Evolutionary conservation across 2,113 vertebrate species (phyloP), one percentile per base, ranked within the genome.

Genomic region (Mobula hypostoma): DNA sequence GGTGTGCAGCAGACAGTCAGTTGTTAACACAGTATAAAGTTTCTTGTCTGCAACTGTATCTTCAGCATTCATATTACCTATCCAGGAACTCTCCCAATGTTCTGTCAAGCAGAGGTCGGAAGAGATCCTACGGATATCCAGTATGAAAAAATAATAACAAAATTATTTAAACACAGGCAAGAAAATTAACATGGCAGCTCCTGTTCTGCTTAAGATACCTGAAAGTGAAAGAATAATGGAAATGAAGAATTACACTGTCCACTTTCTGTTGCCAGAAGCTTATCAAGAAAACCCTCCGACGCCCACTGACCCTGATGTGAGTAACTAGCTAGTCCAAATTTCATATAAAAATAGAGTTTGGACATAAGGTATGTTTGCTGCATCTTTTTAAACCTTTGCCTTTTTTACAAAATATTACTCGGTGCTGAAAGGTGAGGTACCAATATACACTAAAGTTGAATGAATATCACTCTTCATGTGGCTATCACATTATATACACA

Each of bases 181-280:
- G 7, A 95, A 95, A 1, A 96, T 97, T n/a, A 21, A 95, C 56
- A 97, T 97, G 96, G 96, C 97, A 2, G 29, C 94, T 61, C 97
- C 97, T 0, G 96, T 97, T 56, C 0, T 96, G 11, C 27, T 96
- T 11, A 96, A 95, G 94, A 93, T 96, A 0, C n/a, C 94, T 7
- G 96, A 97, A 94, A 95, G 96, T 83, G 94, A 24, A 21, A 56
- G 0, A 0, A 82, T 95, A 19, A 95, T 68, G 94, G 6, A 95
- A 78, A 70, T 0, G 0, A 32, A 78, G 0, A 63, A 8, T 0
- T 97, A 95, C 91, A 95, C 91, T 0, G 79, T 97, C 94, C 96
- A 96, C 94, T 97, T 97, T 94, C 63, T 97, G 95, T 95, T 97
- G 80, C 96, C 97, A 2, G 48, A 94, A 7, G 94, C 94, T 40